Base-by-base conservation (phyloP, 2,113 vertebrate species). In the Sapayoa aenigma region DNA sequence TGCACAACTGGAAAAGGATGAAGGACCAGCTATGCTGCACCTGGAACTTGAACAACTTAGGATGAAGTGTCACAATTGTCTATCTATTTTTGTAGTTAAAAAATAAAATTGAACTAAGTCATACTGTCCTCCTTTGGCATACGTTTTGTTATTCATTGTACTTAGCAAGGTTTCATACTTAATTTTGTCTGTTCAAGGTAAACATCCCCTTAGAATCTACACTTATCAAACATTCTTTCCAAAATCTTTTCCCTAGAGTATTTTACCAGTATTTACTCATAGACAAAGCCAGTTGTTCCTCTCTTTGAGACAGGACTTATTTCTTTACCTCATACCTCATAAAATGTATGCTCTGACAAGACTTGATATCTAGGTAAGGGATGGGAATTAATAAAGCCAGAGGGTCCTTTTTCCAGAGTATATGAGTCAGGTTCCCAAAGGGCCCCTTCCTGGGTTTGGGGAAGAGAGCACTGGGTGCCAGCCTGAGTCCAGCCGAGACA, bases 401-500 rank as follows among this genome's bases (percentile, higher is more conserved):
- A 58, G 35, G 6, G 10, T 82, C 44, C 28, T 74, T 90, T 69
- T 23, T 17, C n/a, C 50, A 67, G n/a, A 30, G 7, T 27, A 14
- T 33, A 17, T 6, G 20, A 44, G 14, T 42, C 9, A 42, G 27
- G 16, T 35, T 31, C 41, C 44, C 2, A 7, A 19, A 80, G 31
- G 4, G 42, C 9, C 49, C 63, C 33, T 84, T 18, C 8, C 0
- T 0, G 3, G 17, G 4, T 19, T 8, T 1, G 4, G 28, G 23
- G 19, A 23, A 11, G 11, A n/a, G 5, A 90, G 66, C 93, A 42
- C 47, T 39, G 89, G 80, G n/a, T 68, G 95, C 68, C 79, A 44
- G 86, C 47, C 52, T 9, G 16, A 67, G 21, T 69, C 87, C 58
- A 7, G 28, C 22, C 8, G 25, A 27, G 55, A 22, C 30, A 53